Percentiles rank a stretch among this genome's conserved stretches.
Evolutionary conservation across 2,797 vertebrate species (phyloP).

Genomic region (Arnoldichthys spilopterus): DNA sequence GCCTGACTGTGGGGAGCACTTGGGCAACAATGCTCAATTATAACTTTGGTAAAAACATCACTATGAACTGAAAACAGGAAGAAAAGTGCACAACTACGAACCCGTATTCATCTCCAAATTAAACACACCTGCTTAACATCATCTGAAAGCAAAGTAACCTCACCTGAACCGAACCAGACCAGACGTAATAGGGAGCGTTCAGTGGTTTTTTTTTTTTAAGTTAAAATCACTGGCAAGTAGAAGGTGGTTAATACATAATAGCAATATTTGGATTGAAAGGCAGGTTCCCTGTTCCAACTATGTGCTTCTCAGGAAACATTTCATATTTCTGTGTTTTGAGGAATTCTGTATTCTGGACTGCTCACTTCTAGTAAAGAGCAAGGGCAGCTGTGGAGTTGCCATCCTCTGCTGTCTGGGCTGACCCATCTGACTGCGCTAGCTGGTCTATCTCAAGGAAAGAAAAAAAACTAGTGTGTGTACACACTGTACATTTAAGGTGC

Average conservation of each 20-base stretch:
- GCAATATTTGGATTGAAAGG: neutral
- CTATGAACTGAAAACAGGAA: conserved; percentile 14
- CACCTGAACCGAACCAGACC: conserved; percentile 28
- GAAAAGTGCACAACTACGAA: conserved; percentile 21
- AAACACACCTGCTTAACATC: conserved; percentile 1
- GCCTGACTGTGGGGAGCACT: neutral
- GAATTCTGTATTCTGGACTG: neutral
- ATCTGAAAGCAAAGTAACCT: conserved; percentile 26
- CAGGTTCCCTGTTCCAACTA: neutral
- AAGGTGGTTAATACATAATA: neutral
- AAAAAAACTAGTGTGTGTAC: neutral
- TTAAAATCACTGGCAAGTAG: neutral
- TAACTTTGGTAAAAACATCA: conserved; percentile 59
- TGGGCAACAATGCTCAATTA: conserved; percentile 32
- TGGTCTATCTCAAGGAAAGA: neutral
- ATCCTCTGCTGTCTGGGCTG: neutral
- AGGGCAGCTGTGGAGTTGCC: neutral
- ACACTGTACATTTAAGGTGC: conserved; percentile 3
- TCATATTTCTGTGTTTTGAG: no score
- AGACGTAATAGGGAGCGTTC: no score
- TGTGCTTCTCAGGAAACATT: neutral
- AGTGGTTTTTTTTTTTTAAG: no score
- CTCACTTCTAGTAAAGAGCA: neutral
- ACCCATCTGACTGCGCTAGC: neutral
- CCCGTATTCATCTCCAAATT: conserved; percentile 34